Percentiles rank a stretch among this genome's conserved stretches.
Evolutionary conservation across 2,113 vertebrate genomes (phyloP).

Genomic region (Pogonocichla stellata): DNA sequence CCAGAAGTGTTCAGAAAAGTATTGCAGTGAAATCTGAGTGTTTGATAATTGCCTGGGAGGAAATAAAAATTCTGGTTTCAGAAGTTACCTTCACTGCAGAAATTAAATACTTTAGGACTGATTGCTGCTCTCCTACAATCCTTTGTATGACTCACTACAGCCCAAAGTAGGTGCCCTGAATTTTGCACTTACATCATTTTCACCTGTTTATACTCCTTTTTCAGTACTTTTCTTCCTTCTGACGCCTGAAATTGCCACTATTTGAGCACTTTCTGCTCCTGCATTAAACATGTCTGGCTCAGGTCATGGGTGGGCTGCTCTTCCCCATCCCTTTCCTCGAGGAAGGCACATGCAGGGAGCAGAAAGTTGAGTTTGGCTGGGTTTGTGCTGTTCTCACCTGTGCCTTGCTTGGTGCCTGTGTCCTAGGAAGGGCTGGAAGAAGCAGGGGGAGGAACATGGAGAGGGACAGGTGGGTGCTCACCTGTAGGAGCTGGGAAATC

Average conservation of each 20-base stretch:
- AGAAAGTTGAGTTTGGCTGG: not conserved
- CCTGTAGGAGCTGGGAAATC: not conserved
- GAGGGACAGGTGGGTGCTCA: not conserved
- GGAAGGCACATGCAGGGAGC: not conserved
- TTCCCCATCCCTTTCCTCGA: not conserved
- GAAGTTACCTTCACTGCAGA: not conserved
- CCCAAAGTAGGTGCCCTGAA: not conserved
- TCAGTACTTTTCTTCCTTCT: not conserved
- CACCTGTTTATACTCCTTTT: not conserved
- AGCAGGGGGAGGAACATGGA: not conserved
- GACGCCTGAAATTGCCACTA: not conserved
- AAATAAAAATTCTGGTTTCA: not conserved
- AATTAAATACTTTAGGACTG: not conserved
- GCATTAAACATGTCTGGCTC: not conserved
- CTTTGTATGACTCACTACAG: not conserved
- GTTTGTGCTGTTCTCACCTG: rapidly evolving
- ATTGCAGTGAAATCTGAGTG: not conserved
- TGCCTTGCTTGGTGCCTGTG: not conserved
- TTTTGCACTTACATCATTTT: not conserved
- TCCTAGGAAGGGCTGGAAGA: not conserved
- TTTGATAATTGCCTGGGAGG: not conserved
- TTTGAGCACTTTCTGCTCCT: not conserved
- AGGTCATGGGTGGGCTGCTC: not conserved
- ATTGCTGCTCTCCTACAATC: not conserved
- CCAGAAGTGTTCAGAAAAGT: not conserved